These are phyloP conservation scores for Stylophora pistillata DNA, from an alignment of 64 coral and sea anemone genomes.

Conservation along the genomic window DNA sequence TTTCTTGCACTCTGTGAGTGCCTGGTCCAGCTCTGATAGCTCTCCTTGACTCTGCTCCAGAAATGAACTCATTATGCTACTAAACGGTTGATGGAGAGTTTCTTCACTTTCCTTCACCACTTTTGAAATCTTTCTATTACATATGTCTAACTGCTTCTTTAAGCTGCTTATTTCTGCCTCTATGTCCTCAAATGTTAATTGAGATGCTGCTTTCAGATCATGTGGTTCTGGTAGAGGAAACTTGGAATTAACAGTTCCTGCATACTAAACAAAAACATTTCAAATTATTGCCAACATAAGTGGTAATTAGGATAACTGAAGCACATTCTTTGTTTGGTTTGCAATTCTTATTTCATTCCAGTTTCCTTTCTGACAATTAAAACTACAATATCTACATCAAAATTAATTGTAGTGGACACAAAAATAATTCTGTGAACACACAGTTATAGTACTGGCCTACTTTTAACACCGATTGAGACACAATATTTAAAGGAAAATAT, in stretches of 20 bases:
- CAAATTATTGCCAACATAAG: not conserved
- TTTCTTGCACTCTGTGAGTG: conserved; percentile 75
- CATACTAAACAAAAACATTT: conserved; percentile 54
- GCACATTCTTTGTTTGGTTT: no score
- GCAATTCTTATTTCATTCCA: no score
- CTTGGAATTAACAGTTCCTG: conserved; percentile 75
- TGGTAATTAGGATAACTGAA: no score
- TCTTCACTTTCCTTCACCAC: conserved; percentile 63
- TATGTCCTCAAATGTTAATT: conserved; percentile 84
- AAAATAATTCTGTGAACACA: no score
- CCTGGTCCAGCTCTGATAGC: conserved; percentile 71
- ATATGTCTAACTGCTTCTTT: conserved; percentile 57
- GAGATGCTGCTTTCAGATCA: conserved; percentile 80
- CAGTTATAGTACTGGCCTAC: no score
- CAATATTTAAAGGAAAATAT: no score
- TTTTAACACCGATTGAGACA: no score
- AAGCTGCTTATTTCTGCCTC: conserved; percentile 65
- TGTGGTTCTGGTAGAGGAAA: conserved; percentile 87
- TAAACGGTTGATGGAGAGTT: conserved; percentile 53
- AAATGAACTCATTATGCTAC: conserved; percentile 72
- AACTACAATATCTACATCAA: no score
- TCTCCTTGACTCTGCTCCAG: conserved; percentile 74
- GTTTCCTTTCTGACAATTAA: no score
- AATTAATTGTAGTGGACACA: no score
- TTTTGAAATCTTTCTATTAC: conserved; percentile 69